Conservation (phyloP, 2,888 invertebrate genomes). For the Chydorus sphaericus region DNA sequence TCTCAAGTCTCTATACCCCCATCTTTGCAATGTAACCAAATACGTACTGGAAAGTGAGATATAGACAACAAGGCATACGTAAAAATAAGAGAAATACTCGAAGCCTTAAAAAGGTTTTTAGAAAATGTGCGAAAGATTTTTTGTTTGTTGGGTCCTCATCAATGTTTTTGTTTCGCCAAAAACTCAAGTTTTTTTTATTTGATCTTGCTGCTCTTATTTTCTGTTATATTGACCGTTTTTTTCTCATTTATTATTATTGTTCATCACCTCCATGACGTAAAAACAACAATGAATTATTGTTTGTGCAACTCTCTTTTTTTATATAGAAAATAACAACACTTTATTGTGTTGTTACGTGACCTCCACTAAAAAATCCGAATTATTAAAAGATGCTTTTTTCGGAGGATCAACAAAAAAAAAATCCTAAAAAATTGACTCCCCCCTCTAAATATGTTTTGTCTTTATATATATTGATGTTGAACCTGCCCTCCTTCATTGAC, state of each 20-base stretch:
- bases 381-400: too few relatives aligned
- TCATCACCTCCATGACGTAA: not conserved
- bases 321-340: too few relatives aligned
- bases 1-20: not conserved
- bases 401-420: too few relatives aligned
- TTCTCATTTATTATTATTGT: not conserved
- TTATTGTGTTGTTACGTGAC: too few relatives aligned
- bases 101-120: constrained; percentile 3
- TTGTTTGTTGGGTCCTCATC: not conserved
- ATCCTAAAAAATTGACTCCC: too few relatives aligned
- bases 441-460: too few relatives aligned
- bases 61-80: too few relatives aligned
- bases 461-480: too few relatives aligned
- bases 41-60: not conserved
- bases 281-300: not conserved
- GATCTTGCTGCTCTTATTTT: not conserved
- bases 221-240: not conserved
- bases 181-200: not conserved
- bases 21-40: not conserved
- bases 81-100: constrained; percentile 4
- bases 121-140: not conserved
- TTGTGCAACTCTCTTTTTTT: too few relatives aligned
- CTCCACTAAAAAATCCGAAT: too few relatives aligned
- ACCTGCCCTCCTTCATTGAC: too few relatives aligned
- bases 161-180: not conserved